A percentile compares a stretch with the other conserved stretches of the same genome.
Evolutionary conservation across 2,888 invertebrate species (phyloP).

Genomic region (Clepsis dumicolana): DNA sequence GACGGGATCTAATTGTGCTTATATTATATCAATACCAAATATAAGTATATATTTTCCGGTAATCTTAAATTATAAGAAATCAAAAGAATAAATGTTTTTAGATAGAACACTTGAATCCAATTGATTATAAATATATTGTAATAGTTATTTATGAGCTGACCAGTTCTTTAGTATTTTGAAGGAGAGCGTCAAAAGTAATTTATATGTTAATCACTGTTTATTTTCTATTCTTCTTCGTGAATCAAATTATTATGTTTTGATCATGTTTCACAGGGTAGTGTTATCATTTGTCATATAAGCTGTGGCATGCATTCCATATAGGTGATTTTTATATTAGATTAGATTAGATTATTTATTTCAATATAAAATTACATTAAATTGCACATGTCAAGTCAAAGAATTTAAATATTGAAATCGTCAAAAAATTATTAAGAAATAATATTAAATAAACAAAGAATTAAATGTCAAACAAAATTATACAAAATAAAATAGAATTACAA

Average conservation of each 20-base stretch:
- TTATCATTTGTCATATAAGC: too few relatives aligned
- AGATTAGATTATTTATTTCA: too few relatives aligned
- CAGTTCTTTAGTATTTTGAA: background rate
- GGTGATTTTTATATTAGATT: too few relatives aligned
- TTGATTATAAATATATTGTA: background rate
- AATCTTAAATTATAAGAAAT: background rate
- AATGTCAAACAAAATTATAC: too few relatives aligned
- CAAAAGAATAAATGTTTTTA: slow-evolving; percentile 23
- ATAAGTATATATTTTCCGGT: background rate
- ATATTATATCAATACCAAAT: slow-evolving; percentile 9
- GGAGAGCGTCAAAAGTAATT: background rate
- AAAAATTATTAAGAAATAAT: too few relatives aligned
- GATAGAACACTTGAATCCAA: background rate
- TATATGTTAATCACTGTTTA: slow-evolving; percentile 6
- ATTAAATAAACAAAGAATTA: too few relatives aligned
- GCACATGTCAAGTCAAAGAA: too few relatives aligned
- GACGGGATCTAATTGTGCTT: background rate
- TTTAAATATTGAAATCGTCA: too few relatives aligned
- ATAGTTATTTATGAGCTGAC: slow-evolving; percentile 16
- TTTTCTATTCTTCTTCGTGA: background rate
- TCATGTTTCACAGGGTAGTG: background rate
- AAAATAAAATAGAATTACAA: too few relatives aligned
- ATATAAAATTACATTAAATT: too few relatives aligned
- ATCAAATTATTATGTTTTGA: background rate
- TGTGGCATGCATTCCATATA: too few relatives aligned